These are phyloP conservation scores for Campoplex capitator DNA, from an alignment of 2,888 invertebrate genomes.

Conservation along the genomic window DNA sequence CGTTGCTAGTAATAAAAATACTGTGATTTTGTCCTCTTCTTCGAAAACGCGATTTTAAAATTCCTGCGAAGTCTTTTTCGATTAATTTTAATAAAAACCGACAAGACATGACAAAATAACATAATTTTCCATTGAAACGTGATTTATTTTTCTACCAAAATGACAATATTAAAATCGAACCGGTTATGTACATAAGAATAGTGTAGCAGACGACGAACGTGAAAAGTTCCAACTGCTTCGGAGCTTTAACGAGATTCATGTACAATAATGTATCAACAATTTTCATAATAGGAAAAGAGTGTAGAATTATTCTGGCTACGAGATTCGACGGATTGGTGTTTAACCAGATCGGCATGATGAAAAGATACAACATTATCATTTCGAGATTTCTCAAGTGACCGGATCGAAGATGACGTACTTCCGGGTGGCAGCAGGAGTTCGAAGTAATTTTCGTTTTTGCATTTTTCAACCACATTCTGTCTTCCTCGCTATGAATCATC, in stretches of 20 bases:
- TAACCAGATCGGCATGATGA: constrained; percentile 76
- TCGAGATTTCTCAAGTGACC: constrained; percentile 76
- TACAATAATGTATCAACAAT: constrained; percentile 72
- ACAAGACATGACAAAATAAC: neutral
- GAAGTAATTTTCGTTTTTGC: constrained; percentile 72
- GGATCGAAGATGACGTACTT: constrained; percentile 76
- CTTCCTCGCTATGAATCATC: constrained; percentile 81
- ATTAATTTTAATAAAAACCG: neutral
- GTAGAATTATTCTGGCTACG: constrained; percentile 68
- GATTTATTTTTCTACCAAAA: neutral
- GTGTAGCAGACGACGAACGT: neutral
- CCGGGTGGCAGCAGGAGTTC: constrained; percentile 77
- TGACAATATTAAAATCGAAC: neutral
- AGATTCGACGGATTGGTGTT: constrained; percentile 69
- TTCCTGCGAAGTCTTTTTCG: no score
- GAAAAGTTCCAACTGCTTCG: neutral
- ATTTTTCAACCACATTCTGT: constrained; percentile 77
- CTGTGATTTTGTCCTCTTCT: neutral
- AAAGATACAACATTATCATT: constrained; percentile 73
- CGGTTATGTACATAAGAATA: neutral
- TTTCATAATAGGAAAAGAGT: constrained; percentile 71
- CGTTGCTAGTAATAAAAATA: neutral
- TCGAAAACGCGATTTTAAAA: no score
- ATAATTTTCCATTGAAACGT: neutral
- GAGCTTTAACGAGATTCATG: constrained; percentile 69